Conservation (phyloP, 2,797 vertebrate genomes). For the Rhinatrema bivittatum region DNA sequence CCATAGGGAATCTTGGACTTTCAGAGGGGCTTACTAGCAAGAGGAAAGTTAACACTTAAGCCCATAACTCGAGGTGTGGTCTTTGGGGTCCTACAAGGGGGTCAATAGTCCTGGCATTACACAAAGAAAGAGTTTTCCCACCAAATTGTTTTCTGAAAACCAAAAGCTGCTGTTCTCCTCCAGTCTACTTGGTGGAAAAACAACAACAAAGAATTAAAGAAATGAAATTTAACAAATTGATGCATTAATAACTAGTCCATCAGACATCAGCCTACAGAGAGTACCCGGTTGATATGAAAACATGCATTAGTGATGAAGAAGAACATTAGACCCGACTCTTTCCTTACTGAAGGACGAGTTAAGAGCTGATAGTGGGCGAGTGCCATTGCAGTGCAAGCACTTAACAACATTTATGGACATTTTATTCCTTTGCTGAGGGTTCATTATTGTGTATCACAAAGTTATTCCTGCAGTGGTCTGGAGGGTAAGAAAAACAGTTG, state of each 20-base stretch:
- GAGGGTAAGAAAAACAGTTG: constrained; percentile 22
- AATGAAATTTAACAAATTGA: constrained; percentile 27
- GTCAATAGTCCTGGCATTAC: too few species aligned
- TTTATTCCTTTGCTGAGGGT: constrained; percentile 11
- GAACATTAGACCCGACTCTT: constrained; percentile 24
- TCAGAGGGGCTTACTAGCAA: too few species aligned
- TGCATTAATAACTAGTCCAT: constrained; percentile 39
- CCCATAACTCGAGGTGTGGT: too few species aligned
- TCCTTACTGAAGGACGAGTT: constrained; percentile 21
- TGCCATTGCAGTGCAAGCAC: constrained; percentile 28
- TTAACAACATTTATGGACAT: constrained; percentile 32
- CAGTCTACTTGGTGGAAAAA: neutral
- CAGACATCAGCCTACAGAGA: constrained; percentile 20
- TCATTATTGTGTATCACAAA: constrained; percentile 32
- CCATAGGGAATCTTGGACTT: too few species aligned
- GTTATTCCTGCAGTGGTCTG: constrained; percentile 24
- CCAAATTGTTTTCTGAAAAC: neutral
- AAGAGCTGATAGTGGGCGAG: constrained; percentile 29
- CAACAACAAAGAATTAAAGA: constrained; percentile 11
- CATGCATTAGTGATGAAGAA: constrained; percentile 35
- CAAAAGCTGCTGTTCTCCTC: neutral
- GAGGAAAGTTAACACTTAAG: too few species aligned
- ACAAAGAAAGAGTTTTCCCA: too few species aligned
- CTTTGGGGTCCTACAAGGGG: too few species aligned
- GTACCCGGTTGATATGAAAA: constrained; percentile 29